Base-by-base conservation (phyloP, 1,140 invertebrate genomes). In the Pomacea maculata region DNA sequence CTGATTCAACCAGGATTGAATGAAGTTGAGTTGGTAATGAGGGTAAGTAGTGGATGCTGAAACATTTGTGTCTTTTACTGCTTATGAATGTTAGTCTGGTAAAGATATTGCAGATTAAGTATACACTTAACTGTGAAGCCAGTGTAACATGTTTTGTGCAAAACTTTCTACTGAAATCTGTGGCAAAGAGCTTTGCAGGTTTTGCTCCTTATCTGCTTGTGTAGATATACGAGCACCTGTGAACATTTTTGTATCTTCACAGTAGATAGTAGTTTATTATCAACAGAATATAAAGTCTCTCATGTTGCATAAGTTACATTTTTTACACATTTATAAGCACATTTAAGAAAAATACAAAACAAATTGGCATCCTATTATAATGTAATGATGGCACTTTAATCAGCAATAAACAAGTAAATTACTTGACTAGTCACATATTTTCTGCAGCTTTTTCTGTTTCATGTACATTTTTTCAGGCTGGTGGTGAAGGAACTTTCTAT, bases 401-500 rank as follows among this genome's bases (percentile, higher is more conserved):
- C 17, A 65, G 17, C n/a, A 45, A 6, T 45, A 45, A 45, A 45
- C 34, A 45, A 45, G 34, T 45, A 45, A 45, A 45, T 19, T 19
- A 65, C 64, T 65, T 65, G 64, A 19, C 64, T 65, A 19, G 64
- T 65, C 64, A 19, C 4, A 17, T 65, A n/a, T 65, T n/a, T n/a
- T 65, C 64, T 65, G 64, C 2, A n/a, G 4, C 2, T 65, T n/a
- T 1, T 70, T 70, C 21, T 70, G 21, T 45, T 67, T 34, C 54
- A 17, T 78, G 11, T n/a, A 70, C 9, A 15, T 78, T 1, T 10
- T 70, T 52, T 67, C 25, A 93, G 92, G 86, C 88, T 17, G 77
- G 80, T 29, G 87, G 89, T 54, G 84, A 88, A 80, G 92, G 93
- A n/a, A 80, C 83, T 34, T 93, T 89, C 80, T 82, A 85, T 76